These are phyloP conservation scores for Seriola quinqueradiata DNA, from an alignment of 2,113 vertebrate genomes.

Conservation along the genomic window DNA sequence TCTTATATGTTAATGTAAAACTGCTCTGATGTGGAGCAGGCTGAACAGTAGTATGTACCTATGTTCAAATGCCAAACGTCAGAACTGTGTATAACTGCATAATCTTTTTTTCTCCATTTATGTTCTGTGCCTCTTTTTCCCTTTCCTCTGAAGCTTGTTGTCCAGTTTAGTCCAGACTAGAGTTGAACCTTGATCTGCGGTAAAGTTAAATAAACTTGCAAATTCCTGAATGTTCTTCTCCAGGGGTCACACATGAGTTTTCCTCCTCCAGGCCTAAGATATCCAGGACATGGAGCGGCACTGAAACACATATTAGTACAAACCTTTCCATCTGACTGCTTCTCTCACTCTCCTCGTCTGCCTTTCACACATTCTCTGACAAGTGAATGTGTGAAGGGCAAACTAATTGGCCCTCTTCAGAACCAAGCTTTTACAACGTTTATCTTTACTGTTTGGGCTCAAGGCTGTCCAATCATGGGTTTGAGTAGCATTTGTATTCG, in stretches of 20 bases:
- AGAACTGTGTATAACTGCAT: no score
- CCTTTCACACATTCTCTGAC: conserved; percentile 55
- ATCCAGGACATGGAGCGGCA: conserved; percentile 51
- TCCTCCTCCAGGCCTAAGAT: conserved; percentile 26
- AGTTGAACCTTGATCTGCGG: conserved; percentile 33
- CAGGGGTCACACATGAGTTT: conserved; percentile 52
- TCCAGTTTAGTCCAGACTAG: conserved; percentile 18
- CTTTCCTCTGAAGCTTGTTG: not conserved
- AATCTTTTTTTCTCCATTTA: no score
- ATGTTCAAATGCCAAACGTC: no score
- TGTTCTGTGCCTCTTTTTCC: not conserved
- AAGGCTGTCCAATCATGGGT: conserved; percentile 14
- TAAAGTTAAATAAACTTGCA: conserved; percentile 56
- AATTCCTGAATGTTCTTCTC: conserved; percentile 47
- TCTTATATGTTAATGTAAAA: no score
- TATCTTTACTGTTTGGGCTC: conserved; percentile 27
- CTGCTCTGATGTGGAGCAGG: no score
- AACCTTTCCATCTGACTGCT: conserved; percentile 34
- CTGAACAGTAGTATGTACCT: no score
- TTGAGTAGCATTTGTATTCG: conserved; percentile 17
- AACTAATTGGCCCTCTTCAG: conserved; percentile 36
- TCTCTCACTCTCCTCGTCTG: conserved; percentile 9
- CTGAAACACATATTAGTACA: conserved; percentile 47
- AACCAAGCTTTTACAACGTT: conserved; percentile 32
- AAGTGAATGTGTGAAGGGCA: conserved; percentile 9